Evolutionary conservation across 1,140 invertebrate genomes (phyloP).

Genomic region (Saccostrea glomerata): DNA sequence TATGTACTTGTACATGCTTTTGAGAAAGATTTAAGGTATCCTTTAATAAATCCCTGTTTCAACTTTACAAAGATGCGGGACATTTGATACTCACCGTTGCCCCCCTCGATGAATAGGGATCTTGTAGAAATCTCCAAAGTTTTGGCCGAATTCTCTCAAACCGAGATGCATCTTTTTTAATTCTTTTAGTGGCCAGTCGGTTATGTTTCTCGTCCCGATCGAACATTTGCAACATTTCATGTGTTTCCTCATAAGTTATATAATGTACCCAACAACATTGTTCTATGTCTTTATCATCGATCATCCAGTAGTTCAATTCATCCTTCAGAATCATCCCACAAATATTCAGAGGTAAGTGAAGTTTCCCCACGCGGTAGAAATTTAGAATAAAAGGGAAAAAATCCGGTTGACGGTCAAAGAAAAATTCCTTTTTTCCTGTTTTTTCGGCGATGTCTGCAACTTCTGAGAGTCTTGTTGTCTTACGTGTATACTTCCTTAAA

Average conservation of each 20-base stretch:
- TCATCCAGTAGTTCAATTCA: conserved; percentile 92
- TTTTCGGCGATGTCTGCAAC: conserved; percentile 47
- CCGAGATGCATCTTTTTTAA: conserved; percentile 60
- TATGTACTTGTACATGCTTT: too few species aligned
- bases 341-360: conserved; percentile 98
- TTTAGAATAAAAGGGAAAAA: conserved; percentile 99
- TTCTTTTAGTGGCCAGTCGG: conserved; percentile 53
- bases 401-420: conserved; percentile 99
- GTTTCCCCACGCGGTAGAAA: conserved; percentile 97
- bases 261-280: conserved; percentile 66
- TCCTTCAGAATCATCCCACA: conserved; percentile 98
- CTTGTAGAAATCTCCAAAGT: conserved; percentile 62
- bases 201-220: conserved; percentile 60
- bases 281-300: conserved; percentile 64
- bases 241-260: conserved; percentile 57
- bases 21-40: too few species aligned
- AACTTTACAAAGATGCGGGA: too few species aligned
- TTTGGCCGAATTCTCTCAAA: conserved; percentile 65
- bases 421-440: conserved; percentile 86
- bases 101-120: conserved; percentile 53
- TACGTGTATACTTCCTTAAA: conserved; percentile 41
- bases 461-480: conserved; percentile 43
- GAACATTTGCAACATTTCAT: conserved; percentile 54
- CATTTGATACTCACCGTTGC: conserved; percentile 47
- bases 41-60: too few species aligned